Base-by-base conservation (phyloP, 2,797 vertebrate species). In the Melanotaenia parkinsoni region DNA sequence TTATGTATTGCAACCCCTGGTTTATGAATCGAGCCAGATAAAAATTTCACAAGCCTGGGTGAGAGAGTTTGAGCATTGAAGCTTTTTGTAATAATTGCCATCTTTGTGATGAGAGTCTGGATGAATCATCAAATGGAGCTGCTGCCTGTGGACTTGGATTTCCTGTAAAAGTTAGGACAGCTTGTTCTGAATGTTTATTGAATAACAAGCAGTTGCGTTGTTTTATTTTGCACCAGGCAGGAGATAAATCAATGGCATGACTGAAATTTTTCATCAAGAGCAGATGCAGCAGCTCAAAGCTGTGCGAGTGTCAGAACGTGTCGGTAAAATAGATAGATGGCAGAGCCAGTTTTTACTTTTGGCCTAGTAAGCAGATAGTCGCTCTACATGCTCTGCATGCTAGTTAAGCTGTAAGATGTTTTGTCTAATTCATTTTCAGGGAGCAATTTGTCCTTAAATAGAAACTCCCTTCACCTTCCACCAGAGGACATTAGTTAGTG, bases 181-280 rank as follows among this genome's bases (percentile, higher is more conserved):
- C 68, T 68, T 82, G 76, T 76, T 69, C 82, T 78, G 54, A 54
- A 12, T 75, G 58, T 82, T 88, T 80, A 67, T 68, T 83, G 51
- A 81, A 76, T 57, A 74, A 80, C 69, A 60, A 45, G 60, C 63
- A 58, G 58, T 64, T 68, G 40, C 28, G 72, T 67, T 33, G 58
- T 58, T 57, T 32, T 57, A 32, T 61, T 43, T 71, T 20, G n/a
- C 54, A 35, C 6, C 0, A 63, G 61, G 37, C 58, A 28, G 43
- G 22, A 66, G 24, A 64, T 61, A 80, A 87, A 72, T 80, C 69
- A 84, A 72, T 81, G 56, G 57, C 58, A 24, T 69, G 57, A 80
- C 69, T 63, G 65, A 67, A 74, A 74, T 60, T 72, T 72, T 65
- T 65, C 81, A 5, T 79, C 57, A 58, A 50, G 76, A 81, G 73